phyloP scores from a whole-genome alignment of 2,888 invertebrate species.

The Troides oblongomaculatus region DNA sequence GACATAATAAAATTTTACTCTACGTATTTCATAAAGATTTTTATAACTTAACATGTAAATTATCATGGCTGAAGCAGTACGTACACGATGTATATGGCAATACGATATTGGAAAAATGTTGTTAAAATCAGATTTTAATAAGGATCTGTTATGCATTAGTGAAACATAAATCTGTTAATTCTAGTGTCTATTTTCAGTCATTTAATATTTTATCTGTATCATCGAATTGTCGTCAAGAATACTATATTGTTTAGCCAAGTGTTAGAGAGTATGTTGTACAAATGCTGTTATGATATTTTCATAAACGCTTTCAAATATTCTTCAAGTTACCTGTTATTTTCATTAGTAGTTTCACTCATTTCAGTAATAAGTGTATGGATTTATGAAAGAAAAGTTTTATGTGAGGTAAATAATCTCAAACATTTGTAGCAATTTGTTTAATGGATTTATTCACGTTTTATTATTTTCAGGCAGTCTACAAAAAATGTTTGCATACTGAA shows the following conservation, averaged over 20 bases:
- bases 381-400: conserved; percentile 12
- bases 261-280: conserved; percentile 23
- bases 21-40: no score
- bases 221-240: not conserved
- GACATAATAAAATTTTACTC: no score
- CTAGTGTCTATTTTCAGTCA: not conserved
- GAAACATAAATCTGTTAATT: not conserved
- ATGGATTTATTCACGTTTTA: not conserved
- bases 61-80: no score
- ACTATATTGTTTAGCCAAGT: not conserved
- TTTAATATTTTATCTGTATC: not conserved
- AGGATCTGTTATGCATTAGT: not conserved
- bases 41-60: no score
- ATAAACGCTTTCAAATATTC: conserved; percentile 59
- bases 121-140: not conserved
- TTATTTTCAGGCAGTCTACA: conserved; percentile 22
- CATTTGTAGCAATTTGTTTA: not conserved
- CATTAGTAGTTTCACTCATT: conserved; percentile 35
- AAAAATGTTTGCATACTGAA: conserved; percentile 18
- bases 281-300: conserved; percentile 54
- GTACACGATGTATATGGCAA: no score
- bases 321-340: conserved; percentile 56
- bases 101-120: not conserved
- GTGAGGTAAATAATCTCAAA: conserved; percentile 12
- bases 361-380: conserved; percentile 24